These are phyloP conservation scores for Plagodis pulveraria DNA, from an alignment of 2,888 invertebrate species.

Conservation along the genomic window DNA sequence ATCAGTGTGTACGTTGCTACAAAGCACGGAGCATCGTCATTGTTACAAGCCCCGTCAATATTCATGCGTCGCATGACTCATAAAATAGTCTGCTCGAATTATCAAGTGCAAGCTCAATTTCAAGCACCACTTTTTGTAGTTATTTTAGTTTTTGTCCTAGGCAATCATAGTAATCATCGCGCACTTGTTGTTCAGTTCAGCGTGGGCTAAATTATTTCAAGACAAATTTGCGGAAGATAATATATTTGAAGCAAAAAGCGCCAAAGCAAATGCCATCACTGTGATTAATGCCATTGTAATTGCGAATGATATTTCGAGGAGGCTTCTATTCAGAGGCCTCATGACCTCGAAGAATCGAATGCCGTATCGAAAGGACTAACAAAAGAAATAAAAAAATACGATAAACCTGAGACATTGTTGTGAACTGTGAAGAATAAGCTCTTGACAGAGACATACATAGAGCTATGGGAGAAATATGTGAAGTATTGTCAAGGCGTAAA, in stretches of 20 bases:
- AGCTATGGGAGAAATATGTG: slow-evolving; percentile 45
- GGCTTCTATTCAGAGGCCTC: slow-evolving; percentile 53
- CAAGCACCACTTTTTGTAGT: slow-evolving; percentile 52
- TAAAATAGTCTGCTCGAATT: slow-evolving; percentile 63
- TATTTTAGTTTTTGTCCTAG: slow-evolving; percentile 45
- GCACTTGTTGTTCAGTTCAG: slow-evolving; percentile 48
- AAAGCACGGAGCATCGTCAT: neutral
- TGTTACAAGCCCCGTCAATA: slow-evolving; percentile 35
- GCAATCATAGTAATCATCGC: slow-evolving; percentile 50
- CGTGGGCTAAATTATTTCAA: slow-evolving; percentile 36
- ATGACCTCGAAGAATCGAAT: slow-evolving; percentile 58
- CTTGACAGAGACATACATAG: slow-evolving; percentile 46
- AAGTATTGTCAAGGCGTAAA: slow-evolving; percentile 42
- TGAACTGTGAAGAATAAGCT: slow-evolving; percentile 41
- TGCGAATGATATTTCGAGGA: slow-evolving; percentile 42
- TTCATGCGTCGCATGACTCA: slow-evolving; percentile 60
- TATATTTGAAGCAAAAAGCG: slow-evolving; percentile 21
- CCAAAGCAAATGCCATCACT: slow-evolving; percentile 33
- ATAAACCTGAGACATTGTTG: slow-evolving; percentile 46
- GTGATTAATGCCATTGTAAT: slow-evolving; percentile 36
- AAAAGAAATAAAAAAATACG: slow-evolving; percentile 51
- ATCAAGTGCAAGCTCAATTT: slow-evolving; percentile 55
- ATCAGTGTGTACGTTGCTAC: slow-evolving; percentile 27
- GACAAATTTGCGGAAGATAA: slow-evolving; percentile 47
- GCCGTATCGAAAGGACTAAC: slow-evolving; percentile 62